Evolutionary conservation across 2,797 vertebrate genomes (phyloP), one percentile per base, ranked within the genome.

Genomic region (Macrochelys suwanniensis): DNA sequence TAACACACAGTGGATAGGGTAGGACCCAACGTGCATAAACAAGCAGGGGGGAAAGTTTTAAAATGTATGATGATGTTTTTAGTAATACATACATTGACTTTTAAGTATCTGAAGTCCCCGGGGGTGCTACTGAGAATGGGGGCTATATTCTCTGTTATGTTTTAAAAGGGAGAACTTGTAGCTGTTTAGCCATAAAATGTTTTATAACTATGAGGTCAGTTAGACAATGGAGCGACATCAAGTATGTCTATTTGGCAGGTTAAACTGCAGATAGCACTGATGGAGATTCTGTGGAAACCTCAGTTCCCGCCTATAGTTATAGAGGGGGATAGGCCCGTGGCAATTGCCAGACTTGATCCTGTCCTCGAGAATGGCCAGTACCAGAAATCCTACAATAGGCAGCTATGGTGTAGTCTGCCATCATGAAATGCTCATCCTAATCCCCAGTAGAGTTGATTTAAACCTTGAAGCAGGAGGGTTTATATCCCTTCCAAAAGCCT

Each of bases 181-280:
- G 33, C 28, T 26, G 3, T 42, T 61, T 12, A 2, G 21, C 61
- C 76, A 33, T 59, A 42, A 77, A 42, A 11, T 26, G 7, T 61
- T 17, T 77, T 2, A 47, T 76, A 28, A 47, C 45, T 13, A 28
- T 0, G 57, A 53, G 71, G 21, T 33, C 0, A 0, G 26, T 45
- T 51, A 25, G 86, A 57, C 0, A 0, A 1, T 3, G 16, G 28
- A 0, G 0, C 0, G 1, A 21, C 47, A 74, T 7, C 87, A 56
- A 0, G 3, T 45, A 47, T 76, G 17, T 45, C 45, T 1, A 0
- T 80, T 56, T 47, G 33, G 45, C 74, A 45, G 49, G 76, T 11
- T 3, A 5, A 59, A 65, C 0, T n/a, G 0, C 21, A 45, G 49
- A 25, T 23, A 6, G 7, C 51, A 31, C n/a, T 59, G 49, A 42